Conservation (phyloP, 2,888 invertebrate species). For the Spicauda simplicius region DNA sequence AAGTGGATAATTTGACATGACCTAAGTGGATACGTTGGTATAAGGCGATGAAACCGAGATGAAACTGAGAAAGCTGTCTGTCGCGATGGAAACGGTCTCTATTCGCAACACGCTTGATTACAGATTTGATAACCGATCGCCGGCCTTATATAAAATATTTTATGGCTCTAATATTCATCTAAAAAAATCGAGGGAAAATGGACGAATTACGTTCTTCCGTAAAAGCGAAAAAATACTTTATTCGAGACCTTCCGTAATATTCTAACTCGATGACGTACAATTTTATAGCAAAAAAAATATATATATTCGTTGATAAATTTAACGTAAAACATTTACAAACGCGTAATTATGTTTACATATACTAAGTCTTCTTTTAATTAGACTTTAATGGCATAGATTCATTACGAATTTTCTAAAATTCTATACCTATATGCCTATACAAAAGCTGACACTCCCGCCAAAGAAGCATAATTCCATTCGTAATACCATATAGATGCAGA, state of each 20-base stretch:
- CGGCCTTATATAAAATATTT: constrained; percentile 11
- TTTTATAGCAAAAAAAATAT: neutral
- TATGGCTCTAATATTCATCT: neutral
- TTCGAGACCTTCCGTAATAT: constrained; percentile 1
- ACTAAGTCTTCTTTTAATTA: too few species aligned
- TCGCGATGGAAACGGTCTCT: constrained; percentile 46
- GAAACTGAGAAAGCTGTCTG: constrained; percentile 36
- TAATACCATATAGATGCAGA: too few species aligned
- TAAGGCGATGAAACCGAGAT: neutral
- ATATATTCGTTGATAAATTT: neutral
- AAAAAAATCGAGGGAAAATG: neutral
- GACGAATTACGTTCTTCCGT: neutral
- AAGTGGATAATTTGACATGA: constrained; percentile 5
- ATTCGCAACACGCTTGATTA: constrained; percentile 51
- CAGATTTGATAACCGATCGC: constrained; percentile 31
- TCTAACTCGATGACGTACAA: neutral
- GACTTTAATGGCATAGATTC: too few species aligned
- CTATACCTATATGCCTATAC: too few species aligned
- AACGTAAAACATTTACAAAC: neutral
- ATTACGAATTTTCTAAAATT: too few species aligned
- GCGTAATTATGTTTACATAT: neutral
- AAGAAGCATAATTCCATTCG: too few species aligned
- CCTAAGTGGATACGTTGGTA: neutral
- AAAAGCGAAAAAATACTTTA: neutral
- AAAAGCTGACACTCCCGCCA: too few species aligned